These are phyloP conservation scores for Erebia epiphron DNA, from an alignment of 2,888 invertebrate genomes.

Conservation along the genomic window DNA sequence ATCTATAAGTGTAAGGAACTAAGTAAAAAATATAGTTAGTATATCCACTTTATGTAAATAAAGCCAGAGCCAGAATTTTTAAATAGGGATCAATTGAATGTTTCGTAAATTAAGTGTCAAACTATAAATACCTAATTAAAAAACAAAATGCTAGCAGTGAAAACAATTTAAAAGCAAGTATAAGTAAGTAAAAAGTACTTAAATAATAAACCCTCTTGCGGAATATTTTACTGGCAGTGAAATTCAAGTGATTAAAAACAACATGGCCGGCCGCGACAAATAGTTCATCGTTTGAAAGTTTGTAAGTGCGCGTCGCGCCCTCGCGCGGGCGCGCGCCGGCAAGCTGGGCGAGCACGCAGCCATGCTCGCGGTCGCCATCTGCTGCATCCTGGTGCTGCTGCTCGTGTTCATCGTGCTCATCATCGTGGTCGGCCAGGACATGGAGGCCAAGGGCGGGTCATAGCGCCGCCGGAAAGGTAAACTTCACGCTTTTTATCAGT, in stretches of 20 bases:
- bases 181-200: not conserved
- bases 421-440: slow-evolving; percentile 90
- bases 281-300: slow-evolving; percentile 17
- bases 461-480: slow-evolving; percentile 71
- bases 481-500: no score
- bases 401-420: slow-evolving; percentile 92
- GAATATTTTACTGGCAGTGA: no score
- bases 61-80: not conserved
- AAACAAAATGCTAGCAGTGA: not conserved
- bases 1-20: no score
- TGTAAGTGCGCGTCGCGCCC: slow-evolving; percentile 55
- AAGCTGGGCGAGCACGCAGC: slow-evolving; percentile 83
- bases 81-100: not conserved
- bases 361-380: slow-evolving; percentile 93
- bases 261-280: not conserved
- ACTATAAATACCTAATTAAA: not conserved
- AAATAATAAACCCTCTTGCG: not conserved
- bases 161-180: not conserved
- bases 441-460: slow-evolving; percentile 84
- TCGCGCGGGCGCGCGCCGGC: slow-evolving; percentile 68
- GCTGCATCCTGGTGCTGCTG: slow-evolving; percentile 90
- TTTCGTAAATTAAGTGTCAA: not conserved
- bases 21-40: no score
- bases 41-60: no score
- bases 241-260: not conserved